Conservation (phyloP, 2,888 invertebrate species). For the Polymixis lichenea region DNA sequence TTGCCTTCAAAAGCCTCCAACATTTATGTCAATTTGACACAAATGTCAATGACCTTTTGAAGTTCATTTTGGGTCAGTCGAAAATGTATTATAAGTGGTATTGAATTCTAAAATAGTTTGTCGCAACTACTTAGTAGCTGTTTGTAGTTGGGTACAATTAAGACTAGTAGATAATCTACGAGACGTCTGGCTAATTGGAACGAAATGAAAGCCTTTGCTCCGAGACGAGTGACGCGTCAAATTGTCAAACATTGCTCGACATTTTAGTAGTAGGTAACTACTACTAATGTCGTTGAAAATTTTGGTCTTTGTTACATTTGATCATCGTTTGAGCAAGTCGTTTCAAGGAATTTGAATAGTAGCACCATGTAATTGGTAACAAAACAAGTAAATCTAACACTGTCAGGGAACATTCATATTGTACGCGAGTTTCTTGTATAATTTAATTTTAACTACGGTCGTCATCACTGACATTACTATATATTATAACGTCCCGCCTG, state of each 20-base stretch:
- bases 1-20: conserved; percentile 6
- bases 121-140: not conserved
- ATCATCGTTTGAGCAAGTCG: conserved; percentile 9
- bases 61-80: not conserved
- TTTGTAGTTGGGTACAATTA: conserved; percentile 16
- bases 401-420: not conserved
- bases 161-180: conserved; percentile 10
- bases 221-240: conserved; percentile 28
- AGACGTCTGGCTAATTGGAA: conserved; percentile 50
- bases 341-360: conserved; percentile 10
- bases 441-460: conserved; percentile 19
- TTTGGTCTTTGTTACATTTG: conserved; percentile 19
- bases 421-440: conserved; percentile 10
- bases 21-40: conserved; percentile 11
- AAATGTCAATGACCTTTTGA: conserved; percentile 4
- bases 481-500: too few relatives aligned
- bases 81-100: not conserved
- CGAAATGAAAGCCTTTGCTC: conserved; percentile 44
- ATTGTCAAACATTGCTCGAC: conserved; percentile 46
- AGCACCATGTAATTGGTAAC: conserved; percentile 19
- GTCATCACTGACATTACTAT: not conserved
- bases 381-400: conserved; percentile 16
- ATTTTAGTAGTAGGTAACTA: conserved; percentile 5
- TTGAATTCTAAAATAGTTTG: conserved; percentile 7
- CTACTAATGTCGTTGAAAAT: conserved; percentile 4